These are phyloP conservation scores for Proteles cristata DNA, from an alignment of 2,113 vertebrate genomes.

Conservation along the genomic window DNA sequence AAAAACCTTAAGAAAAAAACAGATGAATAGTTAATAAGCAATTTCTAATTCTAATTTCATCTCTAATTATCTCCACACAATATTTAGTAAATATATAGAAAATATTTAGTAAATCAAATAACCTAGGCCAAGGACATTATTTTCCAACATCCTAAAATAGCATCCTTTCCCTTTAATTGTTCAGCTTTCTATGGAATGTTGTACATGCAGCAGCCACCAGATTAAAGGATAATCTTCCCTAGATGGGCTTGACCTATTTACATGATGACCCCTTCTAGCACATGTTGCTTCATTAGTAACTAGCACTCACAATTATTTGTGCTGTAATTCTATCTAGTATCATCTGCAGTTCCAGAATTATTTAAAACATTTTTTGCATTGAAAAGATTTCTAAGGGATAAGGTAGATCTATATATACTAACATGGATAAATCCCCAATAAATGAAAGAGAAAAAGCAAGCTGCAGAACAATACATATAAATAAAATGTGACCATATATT, in stretches of 20 bases:
- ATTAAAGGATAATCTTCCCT: constrained; percentile 70
- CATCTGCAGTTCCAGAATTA: background rate
- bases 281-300: constrained; percentile 14
- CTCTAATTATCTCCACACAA: background rate
- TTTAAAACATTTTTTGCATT: background rate
- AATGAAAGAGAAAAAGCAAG: constrained; percentile 22
- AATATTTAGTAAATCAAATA: background rate
- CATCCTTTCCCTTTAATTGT: background rate
- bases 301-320: background rate
- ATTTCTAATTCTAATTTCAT: constrained; percentile 33
- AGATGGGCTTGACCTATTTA: constrained; percentile 74
- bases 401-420: constrained; percentile 29
- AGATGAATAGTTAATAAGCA: background rate
- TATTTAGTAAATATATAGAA: background rate
- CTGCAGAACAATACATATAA: background rate
- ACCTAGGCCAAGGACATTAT: background rate
- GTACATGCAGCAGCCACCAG: background rate
- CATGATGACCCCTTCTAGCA: background rate
- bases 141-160: background rate
- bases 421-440: background rate
- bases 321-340: background rate
- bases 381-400: constrained; percentile 25
- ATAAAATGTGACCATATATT: background rate
- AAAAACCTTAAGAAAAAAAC: background rate
- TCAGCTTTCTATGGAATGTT: background rate